A percentile compares a stretch with the other conserved stretches of the same genome.
Evolutionary conservation across 37 sponge, comb jelly and placozoan genomes (phyloP).

Genomic region (Sycon ciliatum): DNA sequence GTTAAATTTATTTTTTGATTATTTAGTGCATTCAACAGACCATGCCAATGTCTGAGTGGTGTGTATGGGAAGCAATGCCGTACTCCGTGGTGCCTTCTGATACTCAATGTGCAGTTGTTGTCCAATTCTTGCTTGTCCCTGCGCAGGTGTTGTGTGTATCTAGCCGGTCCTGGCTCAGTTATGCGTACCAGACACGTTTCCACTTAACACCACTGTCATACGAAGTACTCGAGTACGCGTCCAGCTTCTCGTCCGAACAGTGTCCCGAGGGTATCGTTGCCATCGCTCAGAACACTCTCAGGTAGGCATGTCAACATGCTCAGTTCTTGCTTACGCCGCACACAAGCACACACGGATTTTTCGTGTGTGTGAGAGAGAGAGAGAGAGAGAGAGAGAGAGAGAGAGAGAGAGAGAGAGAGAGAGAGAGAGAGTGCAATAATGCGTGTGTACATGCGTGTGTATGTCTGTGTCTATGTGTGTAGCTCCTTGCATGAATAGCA

Average conservation of each 20-base stretch:
- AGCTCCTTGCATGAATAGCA: too few relatives aligned
- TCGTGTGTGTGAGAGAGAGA: too few relatives aligned
- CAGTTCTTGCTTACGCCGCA: too few relatives aligned
- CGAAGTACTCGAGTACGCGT: constrained; percentile 87
- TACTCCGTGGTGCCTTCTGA: background rate
- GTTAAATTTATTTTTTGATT: too few relatives aligned
- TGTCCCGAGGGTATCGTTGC: constrained; percentile 97
- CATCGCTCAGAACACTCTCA: constrained; percentile 84
- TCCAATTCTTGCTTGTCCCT: background rate
- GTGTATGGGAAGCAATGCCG: too few relatives aligned
- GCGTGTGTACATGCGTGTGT: background rate
- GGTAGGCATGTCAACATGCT: constrained; percentile 25
- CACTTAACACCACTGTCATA: constrained; percentile 94
- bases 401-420: too few relatives aligned
- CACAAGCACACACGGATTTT: too few relatives aligned
- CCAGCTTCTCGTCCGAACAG: constrained; percentile 93
- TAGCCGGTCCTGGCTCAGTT: constrained; percentile 91
- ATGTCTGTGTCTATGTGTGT: too few relatives aligned
- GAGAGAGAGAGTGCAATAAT: background rate
- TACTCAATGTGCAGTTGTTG: background rate
- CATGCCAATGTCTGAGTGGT: too few relatives aligned
- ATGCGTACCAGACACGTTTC: constrained; percentile 85
- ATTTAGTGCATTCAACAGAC: too few relatives aligned
- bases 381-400: too few relatives aligned
- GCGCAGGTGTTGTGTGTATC: constrained; percentile 78